Percentiles rank a stretch among this genome's conserved stretches.
Conservation (phyloP, 2,113 vertebrate genomes). For the Neomonachus schauinslandi region DNA sequence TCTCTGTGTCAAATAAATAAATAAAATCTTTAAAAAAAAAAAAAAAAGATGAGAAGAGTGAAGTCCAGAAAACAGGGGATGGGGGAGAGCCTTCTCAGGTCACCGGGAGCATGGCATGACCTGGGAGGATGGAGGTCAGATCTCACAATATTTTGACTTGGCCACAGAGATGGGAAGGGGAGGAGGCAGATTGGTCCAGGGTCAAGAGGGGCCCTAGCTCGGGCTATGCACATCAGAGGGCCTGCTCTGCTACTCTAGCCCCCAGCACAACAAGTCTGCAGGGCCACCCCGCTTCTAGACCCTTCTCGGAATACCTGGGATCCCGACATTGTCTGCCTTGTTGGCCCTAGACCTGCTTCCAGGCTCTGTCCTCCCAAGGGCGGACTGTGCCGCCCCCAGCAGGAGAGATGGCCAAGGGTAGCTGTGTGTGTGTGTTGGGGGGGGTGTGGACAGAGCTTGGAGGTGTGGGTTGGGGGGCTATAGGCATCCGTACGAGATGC, state of each 20-base stretch:
- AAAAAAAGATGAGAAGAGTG: background rate
- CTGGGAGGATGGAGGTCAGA: background rate
- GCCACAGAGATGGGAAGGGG: background rate
- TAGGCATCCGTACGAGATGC: accelerated
- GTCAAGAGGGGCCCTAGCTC: background rate
- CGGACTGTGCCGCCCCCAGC: background rate
- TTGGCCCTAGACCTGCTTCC: too few relatives aligned
- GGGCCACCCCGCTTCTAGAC: background rate
- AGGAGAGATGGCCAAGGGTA: background rate
- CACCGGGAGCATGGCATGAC: background rate
- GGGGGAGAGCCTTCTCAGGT: background rate
- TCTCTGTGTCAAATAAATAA: too few relatives aligned
- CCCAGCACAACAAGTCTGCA: background rate
- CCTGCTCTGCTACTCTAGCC: background rate
- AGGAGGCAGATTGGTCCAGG: background rate
- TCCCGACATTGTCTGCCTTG: background rate
- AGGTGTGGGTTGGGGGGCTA: background rate
- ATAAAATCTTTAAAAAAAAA: too few relatives aligned
- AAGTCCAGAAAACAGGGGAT: background rate
- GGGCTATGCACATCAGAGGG: background rate
- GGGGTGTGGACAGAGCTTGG: background rate
- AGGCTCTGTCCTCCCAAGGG: background rate
- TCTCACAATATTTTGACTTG: accelerated
- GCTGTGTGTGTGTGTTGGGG: background rate
- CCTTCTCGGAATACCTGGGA: background rate